Percentiles rank a stretch among this genome's conserved stretches.
These are phyloP conservation scores for Augiades crinisus DNA, from an alignment of 2,888 invertebrate genomes.

Conservation along the genomic window DNA sequence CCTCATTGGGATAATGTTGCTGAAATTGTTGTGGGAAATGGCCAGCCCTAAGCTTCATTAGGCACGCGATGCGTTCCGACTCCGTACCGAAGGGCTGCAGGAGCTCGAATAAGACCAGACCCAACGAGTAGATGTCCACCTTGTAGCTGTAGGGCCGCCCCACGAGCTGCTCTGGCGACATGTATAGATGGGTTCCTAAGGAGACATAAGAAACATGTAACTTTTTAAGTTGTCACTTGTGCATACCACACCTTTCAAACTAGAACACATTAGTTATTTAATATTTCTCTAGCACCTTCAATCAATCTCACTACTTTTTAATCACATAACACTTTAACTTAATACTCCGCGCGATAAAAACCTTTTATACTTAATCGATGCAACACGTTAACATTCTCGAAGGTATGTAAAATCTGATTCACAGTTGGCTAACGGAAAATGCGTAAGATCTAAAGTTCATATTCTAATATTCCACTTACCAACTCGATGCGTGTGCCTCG, in stretches of 20 bases:
- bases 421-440: no score
- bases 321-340: no score
- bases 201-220: not conserved
- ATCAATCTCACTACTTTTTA: no score
- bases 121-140: conserved; percentile 97
- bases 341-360: no score
- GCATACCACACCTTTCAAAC: no score
- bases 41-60: conserved; percentile 84
- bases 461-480: conserved; percentile 62
- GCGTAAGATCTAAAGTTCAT: no score
- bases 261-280: no score
- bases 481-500: conserved; percentile 83
- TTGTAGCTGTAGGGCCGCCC: conserved; percentile 91
- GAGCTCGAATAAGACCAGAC: conserved; percentile 96
- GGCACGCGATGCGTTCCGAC: conserved; percentile 90
- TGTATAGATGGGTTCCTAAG: conserved; percentile 95
- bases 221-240: no score
- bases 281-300: no score
- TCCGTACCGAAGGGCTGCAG: conserved; percentile 94
- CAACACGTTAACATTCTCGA: no score
- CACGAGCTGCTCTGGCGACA: conserved; percentile 97
- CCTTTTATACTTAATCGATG: no score
- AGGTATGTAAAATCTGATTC: no score
- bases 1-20: conserved; percentile 85
- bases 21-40: conserved; percentile 87